Conservation (phyloP, 1,140 invertebrate genomes). For the Bombus confusus region DNA sequence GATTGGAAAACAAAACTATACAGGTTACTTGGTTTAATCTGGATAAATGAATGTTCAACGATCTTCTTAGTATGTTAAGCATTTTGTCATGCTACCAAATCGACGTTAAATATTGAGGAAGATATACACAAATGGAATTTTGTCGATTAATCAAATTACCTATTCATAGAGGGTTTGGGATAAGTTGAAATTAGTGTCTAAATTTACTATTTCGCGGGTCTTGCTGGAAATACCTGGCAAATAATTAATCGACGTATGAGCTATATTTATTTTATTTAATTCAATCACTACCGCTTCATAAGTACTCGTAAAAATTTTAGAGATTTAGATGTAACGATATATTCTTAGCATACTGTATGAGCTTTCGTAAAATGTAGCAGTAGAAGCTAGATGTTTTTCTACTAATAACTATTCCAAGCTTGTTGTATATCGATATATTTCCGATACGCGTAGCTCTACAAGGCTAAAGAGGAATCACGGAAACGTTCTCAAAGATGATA, state of each 20-base stretch:
- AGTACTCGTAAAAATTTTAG: too few species aligned
- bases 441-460: background rate
- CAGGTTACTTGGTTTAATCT: too few species aligned
- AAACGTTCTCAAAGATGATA: slow-evolving; percentile 64
- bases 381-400: too few species aligned
- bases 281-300: too few species aligned
- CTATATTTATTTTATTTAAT: background rate
- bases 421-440: background rate
- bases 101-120: background rate
- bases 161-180: background rate
- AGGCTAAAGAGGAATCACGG: slow-evolving; percentile 17
- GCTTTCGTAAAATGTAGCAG: too few species aligned
- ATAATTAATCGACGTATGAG: background rate
- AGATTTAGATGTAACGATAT: too few species aligned
- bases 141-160: background rate
- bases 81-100: background rate
- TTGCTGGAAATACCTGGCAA: background rate
- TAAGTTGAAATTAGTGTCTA: background rate
- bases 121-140: background rate
- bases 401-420: too few species aligned
- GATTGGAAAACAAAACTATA: too few species aligned
- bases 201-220: background rate
- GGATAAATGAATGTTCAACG: too few species aligned
- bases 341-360: too few species aligned
- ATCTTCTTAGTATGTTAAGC: background rate